Percentiles rank a stretch among this genome's conserved stretches.
Evolutionary conservation across 2,888 invertebrate genomes (phyloP).

Genomic region (Drosophila cognata): DNA sequence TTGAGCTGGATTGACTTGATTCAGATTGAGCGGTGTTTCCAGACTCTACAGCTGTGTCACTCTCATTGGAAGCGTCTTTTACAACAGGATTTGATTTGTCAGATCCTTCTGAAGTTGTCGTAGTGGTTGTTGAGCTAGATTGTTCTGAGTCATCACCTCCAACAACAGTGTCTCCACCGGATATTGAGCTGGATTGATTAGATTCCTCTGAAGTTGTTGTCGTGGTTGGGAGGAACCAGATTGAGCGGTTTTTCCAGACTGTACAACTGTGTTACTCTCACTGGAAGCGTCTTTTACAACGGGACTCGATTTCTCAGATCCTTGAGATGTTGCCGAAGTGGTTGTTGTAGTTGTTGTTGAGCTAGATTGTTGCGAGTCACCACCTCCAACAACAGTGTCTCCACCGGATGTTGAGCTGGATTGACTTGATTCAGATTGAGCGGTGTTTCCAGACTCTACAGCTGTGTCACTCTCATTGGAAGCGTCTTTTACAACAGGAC

Average conservation of each 20-base stretch:
- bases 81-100: not conserved
- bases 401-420: not conserved
- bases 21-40: no score
- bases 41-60: no score
- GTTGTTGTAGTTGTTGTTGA: slow-evolving; percentile 4
- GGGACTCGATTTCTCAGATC: not conserved
- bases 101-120: not conserved
- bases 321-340: not conserved
- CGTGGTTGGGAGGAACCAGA: no score
- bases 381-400: no score
- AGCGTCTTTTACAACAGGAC: no score
- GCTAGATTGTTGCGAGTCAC: slow-evolving; percentile 6
- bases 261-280: no score
- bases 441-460: no score
- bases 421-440: not conserved
- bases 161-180: not conserved
- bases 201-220: not conserved
- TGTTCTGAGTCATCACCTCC: slow-evolving; percentile 1
- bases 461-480: no score
- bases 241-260: no score
- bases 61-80: not conserved
- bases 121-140: slow-evolving; percentile 7
- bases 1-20: no score
- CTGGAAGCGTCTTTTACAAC: no score
- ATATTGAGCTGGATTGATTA: not conserved